These are phyloP conservation scores for Thinocorus orbignyianus DNA, from an alignment of 2,113 vertebrate species.

Conservation along the genomic window DNA sequence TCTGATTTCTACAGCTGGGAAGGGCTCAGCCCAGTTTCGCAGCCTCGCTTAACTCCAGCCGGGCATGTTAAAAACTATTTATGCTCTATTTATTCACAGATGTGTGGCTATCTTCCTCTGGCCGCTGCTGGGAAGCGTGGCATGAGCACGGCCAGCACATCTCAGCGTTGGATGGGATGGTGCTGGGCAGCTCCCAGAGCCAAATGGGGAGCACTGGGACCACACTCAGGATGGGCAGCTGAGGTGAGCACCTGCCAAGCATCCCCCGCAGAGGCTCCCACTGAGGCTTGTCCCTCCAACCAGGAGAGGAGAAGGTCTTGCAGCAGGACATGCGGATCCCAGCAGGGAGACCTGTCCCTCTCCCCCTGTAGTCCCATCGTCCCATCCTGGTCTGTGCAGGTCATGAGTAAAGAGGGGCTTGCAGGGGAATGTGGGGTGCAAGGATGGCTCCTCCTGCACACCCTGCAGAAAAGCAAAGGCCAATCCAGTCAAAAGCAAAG, in stretches of 20 bases:
- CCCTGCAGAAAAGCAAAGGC: not conserved
- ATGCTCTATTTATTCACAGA: slow-evolving; percentile 40
- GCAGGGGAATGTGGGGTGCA: not conserved
- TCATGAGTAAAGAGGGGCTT: not conserved
- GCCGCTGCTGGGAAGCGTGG: rapidly evolving
- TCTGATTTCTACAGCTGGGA: not conserved
- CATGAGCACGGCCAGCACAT: rapidly evolving
- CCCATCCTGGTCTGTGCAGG: not conserved
- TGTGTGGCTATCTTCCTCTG: not conserved
- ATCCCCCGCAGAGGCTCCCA: not conserved
- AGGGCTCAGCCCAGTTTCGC: not conserved
- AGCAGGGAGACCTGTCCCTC: rapidly evolving
- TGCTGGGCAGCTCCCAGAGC: not conserved
- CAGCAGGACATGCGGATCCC: not conserved
- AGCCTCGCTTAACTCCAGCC: slow-evolving; percentile 9
- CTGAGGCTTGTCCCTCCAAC: not conserved
- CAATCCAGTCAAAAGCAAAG: not conserved
- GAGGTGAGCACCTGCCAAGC: not conserved
- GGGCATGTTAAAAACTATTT: not conserved
- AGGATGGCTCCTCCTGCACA: not conserved
- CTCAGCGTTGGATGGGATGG: not conserved
- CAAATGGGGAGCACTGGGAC: not conserved
- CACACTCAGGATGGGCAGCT: not conserved
- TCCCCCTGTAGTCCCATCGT: not conserved
- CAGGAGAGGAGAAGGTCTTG: not conserved